These are phyloP conservation scores for Ptychoptera contaminata DNA, from an alignment of 2,888 invertebrate species.

Conservation along the genomic window DNA sequence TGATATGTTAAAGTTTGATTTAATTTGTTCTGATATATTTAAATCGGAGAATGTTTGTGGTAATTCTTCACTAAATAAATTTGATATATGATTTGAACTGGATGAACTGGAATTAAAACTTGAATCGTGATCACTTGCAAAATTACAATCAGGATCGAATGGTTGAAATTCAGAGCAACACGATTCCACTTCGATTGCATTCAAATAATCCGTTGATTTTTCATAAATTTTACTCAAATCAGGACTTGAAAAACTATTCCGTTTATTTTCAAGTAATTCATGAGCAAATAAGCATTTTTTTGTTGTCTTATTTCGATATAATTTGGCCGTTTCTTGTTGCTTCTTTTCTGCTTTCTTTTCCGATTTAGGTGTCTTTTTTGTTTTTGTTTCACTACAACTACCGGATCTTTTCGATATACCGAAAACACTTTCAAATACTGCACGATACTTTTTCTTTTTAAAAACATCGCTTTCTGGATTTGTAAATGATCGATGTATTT, in stretches of 20 bases:
- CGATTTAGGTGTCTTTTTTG: constrained; percentile 12
- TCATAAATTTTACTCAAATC: constrained; percentile 26
- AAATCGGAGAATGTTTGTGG: constrained; percentile 12
- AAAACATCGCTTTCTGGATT: constrained; percentile 28
- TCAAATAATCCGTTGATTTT: constrained; percentile 10
- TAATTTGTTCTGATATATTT: constrained; percentile 25
- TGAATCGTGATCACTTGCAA: too few species aligned
- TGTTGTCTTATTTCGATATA: not conserved
- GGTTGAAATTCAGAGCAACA: constrained; percentile 17
- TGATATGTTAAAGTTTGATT: constrained; percentile 28
- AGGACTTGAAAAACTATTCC: constrained; percentile 30
- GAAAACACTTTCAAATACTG: constrained; percentile 17
- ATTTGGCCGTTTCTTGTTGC: not conserved
- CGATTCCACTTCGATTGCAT: constrained; percentile 16
- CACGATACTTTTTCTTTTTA: constrained; percentile 20
- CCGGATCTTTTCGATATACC: constrained; percentile 18
- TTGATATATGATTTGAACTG: too few species aligned
- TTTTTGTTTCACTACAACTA: constrained; percentile 19
- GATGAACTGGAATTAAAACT: too few species aligned
- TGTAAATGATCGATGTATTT: constrained; percentile 26
- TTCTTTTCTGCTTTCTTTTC: constrained; percentile 5
- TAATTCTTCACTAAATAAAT: too few species aligned
- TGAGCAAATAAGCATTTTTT: not conserved
- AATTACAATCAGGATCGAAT: constrained; percentile 13
- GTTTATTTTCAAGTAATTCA: constrained; percentile 14